These are phyloP conservation scores for Mycogona germanica DNA, from an alignment of 2,888 invertebrate species.

Conservation along the genomic window DNA sequence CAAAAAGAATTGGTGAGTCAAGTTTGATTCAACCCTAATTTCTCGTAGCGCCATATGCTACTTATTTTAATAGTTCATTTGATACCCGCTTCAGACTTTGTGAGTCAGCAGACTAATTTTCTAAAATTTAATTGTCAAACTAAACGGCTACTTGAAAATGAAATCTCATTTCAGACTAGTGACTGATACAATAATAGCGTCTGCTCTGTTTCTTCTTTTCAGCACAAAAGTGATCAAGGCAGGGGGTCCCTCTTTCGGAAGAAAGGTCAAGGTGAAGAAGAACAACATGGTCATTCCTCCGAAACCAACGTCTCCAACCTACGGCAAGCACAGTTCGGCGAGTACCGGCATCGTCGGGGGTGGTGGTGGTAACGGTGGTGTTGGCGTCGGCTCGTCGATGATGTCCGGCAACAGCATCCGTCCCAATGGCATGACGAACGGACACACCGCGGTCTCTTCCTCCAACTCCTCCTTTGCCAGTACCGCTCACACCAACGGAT, in stretches of 20 bases:
- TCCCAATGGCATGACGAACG: neutral
- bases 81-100: no score
- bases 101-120: no score
- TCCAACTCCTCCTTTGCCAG: constrained; percentile 6
- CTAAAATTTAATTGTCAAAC: no score
- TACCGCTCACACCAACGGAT: neutral
- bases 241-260: constrained; percentile 76
- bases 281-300: constrained; percentile 20
- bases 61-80: no score
- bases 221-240: constrained; percentile 90
- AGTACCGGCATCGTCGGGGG: neutral
- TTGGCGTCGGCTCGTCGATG: no score
- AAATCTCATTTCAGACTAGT: no score
- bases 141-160: no score
- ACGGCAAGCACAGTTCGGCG: constrained; percentile 35
- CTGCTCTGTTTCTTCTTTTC: constrained; percentile 33
- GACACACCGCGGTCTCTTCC: constrained; percentile 1
- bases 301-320: constrained; percentile 25
- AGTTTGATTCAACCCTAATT: constrained; percentile 15
- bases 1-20: constrained; percentile 74
- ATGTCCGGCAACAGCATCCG: neutral
- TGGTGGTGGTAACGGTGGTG: neutral
- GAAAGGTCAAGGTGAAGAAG: constrained; percentile 60
- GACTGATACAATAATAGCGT: no score
- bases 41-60: no score